Evolutionary conservation across 2,797 vertebrate species (phyloP), one percentile per base, ranked within the genome.

Genomic region (Ptychadena robeensis): DNA sequence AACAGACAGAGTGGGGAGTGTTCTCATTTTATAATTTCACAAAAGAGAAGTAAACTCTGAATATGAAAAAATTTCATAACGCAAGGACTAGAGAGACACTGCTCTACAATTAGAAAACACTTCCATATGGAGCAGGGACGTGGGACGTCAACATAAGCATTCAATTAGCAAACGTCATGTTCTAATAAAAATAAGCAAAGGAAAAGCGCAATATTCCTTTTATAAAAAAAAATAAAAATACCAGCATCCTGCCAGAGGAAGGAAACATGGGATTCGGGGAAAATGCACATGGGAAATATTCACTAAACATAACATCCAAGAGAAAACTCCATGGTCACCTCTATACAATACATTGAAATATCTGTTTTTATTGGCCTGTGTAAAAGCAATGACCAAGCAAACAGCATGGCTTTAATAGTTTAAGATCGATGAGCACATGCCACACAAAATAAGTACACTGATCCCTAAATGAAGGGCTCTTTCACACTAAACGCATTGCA

Each of bases 171-270:
- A 44, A 63, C 14, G 22, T 25, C 15, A 48, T 25, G 27, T 25
- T 10, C 25, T 4, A 11, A 38, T 63, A 12, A 78, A 66, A 32
- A 67, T 65, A 76, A 65, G 27, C n/a, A 27, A 28, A 74, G 72
- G 11, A 59, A 35, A 25, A 32, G 25, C 11, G 27, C 5, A 75
- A 64, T 25, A 59, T 34, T n/a, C 31, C 10, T 31, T 27, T 63
- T 25, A 31, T n/a, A 78, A 34, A 64, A 68, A 57, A 38, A 77
- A 28, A 67, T 3, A 30, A 27, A 37, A 34, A n/a, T 53, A 3
- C 31, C 18, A 32, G 48, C 9, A 80, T 80, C 69, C 79, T 80
- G 79, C 28, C 9, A 44, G 67, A 63, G 79, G 59, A 64, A 72
- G 79, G 34, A 72, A 72, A 80, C 8, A 4, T 7, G 27, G 61